These are phyloP conservation scores for Antennarius striatus DNA, from an alignment of 2,113 vertebrate species.

Conservation along the genomic window DNA sequence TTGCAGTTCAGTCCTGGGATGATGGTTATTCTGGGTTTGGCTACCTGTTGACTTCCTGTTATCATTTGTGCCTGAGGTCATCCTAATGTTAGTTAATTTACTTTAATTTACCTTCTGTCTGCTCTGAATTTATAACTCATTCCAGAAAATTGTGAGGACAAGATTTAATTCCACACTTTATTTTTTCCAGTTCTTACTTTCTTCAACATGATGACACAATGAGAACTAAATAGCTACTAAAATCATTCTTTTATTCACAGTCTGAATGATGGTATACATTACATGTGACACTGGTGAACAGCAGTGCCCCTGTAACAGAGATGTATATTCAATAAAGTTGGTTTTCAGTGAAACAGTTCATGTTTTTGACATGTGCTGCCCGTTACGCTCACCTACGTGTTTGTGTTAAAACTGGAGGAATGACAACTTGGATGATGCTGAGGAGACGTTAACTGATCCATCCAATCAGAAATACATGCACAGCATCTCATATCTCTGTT, in stretches of 20 bases:
- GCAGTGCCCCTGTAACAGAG: slow-evolving; percentile 37
- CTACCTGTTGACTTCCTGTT: neutral
- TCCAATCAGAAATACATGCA: too few relatives aligned
- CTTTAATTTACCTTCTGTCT: neutral
- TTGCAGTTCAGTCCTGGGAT: too few relatives aligned
- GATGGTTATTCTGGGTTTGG: too few relatives aligned
- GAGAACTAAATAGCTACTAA: neutral
- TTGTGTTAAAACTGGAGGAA: too few relatives aligned
- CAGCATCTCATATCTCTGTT: too few relatives aligned
- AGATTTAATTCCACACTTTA: neutral
- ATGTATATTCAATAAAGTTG: slow-evolving; percentile 70
- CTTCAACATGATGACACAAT: neutral
- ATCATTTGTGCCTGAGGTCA: too few relatives aligned
- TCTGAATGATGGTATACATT: slow-evolving; percentile 1
- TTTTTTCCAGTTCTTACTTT: neutral
- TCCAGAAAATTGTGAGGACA: too few relatives aligned
- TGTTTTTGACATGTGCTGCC: too few relatives aligned
- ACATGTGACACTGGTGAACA: slow-evolving; percentile 6
- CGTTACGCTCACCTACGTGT: too few relatives aligned
- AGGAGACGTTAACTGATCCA: too few relatives aligned
- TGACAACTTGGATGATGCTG: too few relatives aligned
- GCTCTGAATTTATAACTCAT: neutral
- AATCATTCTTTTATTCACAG: neutral
- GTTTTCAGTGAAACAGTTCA: slow-evolving; percentile 36
- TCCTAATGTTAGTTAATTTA: neutral